phyloP scores from a whole-genome alignment of 2,797 vertebrate species.

The Buphagus erythrorhynchus region DNA sequence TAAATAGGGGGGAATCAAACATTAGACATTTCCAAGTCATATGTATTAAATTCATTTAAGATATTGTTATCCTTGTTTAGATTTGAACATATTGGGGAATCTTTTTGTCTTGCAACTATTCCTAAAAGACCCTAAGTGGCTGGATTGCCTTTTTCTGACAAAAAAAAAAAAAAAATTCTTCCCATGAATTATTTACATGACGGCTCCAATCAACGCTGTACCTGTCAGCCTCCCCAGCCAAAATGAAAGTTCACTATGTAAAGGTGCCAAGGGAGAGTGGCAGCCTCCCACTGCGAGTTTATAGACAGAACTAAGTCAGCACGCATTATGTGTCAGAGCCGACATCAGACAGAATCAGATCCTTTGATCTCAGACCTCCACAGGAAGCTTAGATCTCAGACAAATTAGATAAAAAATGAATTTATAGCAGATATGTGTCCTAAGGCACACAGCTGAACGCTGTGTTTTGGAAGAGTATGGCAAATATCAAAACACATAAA shows the following conservation, averaged over 20 bases:
- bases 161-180: slow-evolving; percentile 22
- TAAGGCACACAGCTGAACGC: slow-evolving; percentile 80
- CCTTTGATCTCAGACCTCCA: slow-evolving; percentile 96
- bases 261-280: slow-evolving; percentile 79
- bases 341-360: slow-evolving; percentile 94
- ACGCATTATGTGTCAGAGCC: slow-evolving; percentile 91
- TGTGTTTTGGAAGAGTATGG: slow-evolving; percentile 76
- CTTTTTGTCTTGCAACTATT: slow-evolving; percentile 59
- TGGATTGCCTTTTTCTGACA: slow-evolving; percentile 63
- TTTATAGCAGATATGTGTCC: slow-evolving; percentile 92
- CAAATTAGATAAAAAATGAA: slow-evolving; percentile 99
- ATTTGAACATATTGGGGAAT: slow-evolving; percentile 51
- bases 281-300: slow-evolving; percentile 85
- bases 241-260: slow-evolving; percentile 81
- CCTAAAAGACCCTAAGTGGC: slow-evolving; percentile 67
- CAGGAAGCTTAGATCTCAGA: slow-evolving; percentile 97
- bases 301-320: slow-evolving; percentile 95
- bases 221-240: slow-evolving; percentile 77
- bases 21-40: slow-evolving; percentile 28
- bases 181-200: slow-evolving; percentile 81
- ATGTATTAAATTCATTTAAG: slow-evolving; percentile 64
- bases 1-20: slow-evolving; percentile 51
- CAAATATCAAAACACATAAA: slow-evolving; percentile 80
- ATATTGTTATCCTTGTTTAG: slow-evolving; percentile 61
- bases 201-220: slow-evolving; percentile 71